These are phyloP conservation scores for Drosophila siamana DNA, from an alignment of 2,888 invertebrate genomes.

Conservation along the genomic window DNA sequence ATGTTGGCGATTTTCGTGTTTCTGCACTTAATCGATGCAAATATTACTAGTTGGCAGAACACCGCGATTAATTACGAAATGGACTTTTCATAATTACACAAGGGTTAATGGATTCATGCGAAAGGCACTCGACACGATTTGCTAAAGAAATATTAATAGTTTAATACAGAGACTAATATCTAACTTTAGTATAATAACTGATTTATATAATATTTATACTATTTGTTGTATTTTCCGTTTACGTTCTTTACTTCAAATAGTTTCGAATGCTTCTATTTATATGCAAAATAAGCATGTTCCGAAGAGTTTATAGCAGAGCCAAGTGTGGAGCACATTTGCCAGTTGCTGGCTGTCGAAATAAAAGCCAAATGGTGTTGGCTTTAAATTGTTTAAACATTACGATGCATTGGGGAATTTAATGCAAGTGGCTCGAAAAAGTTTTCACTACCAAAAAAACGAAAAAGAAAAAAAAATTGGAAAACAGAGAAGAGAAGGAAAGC, in stretches of 20 bases:
- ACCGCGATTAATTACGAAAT: slow-evolving; percentile 21
- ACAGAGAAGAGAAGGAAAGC: slow-evolving; percentile 44
- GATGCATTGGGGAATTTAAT: slow-evolving; percentile 83
- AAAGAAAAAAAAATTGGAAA: slow-evolving; percentile 24
- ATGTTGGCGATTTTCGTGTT: slow-evolving; percentile 34
- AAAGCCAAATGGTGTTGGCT: slow-evolving; percentile 65
- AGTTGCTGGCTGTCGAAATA: slow-evolving; percentile 73
- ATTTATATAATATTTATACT: too few relatives aligned
- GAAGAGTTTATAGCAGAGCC: background rate
- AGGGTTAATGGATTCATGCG: background rate
- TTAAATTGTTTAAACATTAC: slow-evolving; percentile 82
- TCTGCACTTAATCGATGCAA: slow-evolving; percentile 47
- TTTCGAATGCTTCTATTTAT: slow-evolving; percentile 2
- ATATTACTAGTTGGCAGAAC: slow-evolving; percentile 7
- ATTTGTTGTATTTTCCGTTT: background rate
- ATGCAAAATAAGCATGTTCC: slow-evolving; percentile 9
- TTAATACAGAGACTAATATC: background rate
- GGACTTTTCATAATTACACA: background rate
- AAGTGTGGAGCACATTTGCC: slow-evolving; percentile 41
- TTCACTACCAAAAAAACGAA: slow-evolving; percentile 46
- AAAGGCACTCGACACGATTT: background rate
- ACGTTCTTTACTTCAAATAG: background rate
- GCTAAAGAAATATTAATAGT: background rate
- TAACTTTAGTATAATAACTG: background rate
- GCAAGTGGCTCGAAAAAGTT: slow-evolving; percentile 69